Evolutionary conservation across 2,888 invertebrate species (phyloP).

Genomic region (Formica aserva): DNA sequence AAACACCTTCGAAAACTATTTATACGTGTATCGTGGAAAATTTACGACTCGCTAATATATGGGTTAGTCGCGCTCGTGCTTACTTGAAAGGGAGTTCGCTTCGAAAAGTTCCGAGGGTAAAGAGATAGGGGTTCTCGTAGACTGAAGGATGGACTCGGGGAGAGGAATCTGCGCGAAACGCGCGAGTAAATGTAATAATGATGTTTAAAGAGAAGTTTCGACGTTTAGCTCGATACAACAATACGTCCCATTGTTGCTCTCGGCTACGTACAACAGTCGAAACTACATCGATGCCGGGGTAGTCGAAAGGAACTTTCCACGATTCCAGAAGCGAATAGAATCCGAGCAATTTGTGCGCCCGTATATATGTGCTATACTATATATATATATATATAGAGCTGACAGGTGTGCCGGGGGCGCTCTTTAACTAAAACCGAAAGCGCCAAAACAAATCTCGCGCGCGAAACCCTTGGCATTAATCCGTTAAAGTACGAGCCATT

Average conservation of each 20-base stretch:
- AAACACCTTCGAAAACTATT: constrained; percentile 2
- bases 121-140: constrained; percentile 29
- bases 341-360: constrained; percentile 47
- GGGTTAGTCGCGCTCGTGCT: not conserved
- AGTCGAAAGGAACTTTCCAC: constrained; percentile 33
- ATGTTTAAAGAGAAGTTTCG: constrained; percentile 55
- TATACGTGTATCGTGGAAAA: constrained; percentile 33
- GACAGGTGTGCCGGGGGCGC: constrained; percentile 34
- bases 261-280: constrained; percentile 45
- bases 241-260: constrained; percentile 52
- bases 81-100: not conserved
- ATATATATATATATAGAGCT: constrained; percentile 1
- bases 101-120: constrained; percentile 29
- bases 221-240: constrained; percentile 53
- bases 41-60: constrained; percentile 43
- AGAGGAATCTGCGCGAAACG: constrained; percentile 1
- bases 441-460: constrained; percentile 50
- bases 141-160: constrained; percentile 16
- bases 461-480: constrained; percentile 49
- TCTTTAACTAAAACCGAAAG: constrained; percentile 48
- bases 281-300: constrained; percentile 22
- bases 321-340: constrained; percentile 48
- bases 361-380: not conserved
- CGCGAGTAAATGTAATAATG: constrained; percentile 52
- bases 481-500: constrained; percentile 51